Percentiles rank a stretch among this genome's conserved stretches.
Conservation (phyloP, 2,888 invertebrate genomes). For the Cremastinae sp. region DNA sequence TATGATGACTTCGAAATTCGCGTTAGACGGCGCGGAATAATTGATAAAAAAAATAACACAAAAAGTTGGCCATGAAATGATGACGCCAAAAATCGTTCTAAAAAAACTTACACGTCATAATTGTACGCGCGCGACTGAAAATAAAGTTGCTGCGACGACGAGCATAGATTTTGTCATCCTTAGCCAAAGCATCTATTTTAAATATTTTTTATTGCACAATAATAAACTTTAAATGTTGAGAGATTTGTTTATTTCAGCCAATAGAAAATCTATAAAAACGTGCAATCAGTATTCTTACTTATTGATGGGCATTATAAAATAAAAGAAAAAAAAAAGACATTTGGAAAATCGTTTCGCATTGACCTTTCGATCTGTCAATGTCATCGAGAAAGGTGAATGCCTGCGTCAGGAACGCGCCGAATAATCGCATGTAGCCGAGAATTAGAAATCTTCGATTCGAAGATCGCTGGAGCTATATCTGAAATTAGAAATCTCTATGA, state of each 20-base stretch:
- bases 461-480: conserved; percentile 13
- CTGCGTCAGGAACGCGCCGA: conserved; percentile 1
- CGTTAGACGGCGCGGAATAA: conserved; percentile 35
- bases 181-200: too few relatives aligned
- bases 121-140: not conserved
- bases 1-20: conserved; percentile 39
- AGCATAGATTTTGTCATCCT: not conserved
- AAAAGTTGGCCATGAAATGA: conserved; percentile 31
- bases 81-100: conserved; percentile 12
- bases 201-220: too few relatives aligned
- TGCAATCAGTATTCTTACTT: conserved; percentile 19
- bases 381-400: not conserved
- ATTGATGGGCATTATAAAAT: too few relatives aligned
- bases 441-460: conserved; percentile 13
- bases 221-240: not conserved
- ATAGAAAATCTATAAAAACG: not conserved
- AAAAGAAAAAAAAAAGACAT: conserved; percentile 48
- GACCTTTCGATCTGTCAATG: conserved; percentile 4
- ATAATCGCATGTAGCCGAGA: not conserved
- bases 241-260: not conserved
- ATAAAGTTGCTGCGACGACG: not conserved
- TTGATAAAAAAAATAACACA: conserved; percentile 36
- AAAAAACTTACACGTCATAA: conserved; percentile 5
- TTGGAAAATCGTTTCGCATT: conserved; percentile 47
- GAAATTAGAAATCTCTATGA: conserved; percentile 20